Evolutionary conservation across 2,888 invertebrate genomes (phyloP).

Genomic region (Pyrrhia umbra): DNA sequence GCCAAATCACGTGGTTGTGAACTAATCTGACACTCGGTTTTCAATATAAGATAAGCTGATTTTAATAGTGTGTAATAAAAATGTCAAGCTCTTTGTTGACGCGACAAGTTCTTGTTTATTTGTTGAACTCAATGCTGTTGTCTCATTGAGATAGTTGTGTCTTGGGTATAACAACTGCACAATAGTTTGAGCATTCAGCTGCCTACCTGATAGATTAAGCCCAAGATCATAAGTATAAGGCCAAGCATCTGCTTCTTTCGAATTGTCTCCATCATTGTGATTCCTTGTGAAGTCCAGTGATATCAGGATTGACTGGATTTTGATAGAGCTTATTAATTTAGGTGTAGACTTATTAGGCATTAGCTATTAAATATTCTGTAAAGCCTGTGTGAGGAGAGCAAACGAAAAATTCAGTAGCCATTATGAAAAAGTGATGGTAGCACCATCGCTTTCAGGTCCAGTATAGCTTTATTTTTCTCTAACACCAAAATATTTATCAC

Average conservation of each 20-base stretch:
- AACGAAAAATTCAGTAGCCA: too few species aligned
- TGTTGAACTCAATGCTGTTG: not conserved
- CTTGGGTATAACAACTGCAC: not conserved
- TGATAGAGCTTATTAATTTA: too few species aligned
- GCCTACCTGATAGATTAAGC: conserved; percentile 4
- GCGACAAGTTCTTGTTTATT: conserved; percentile 34
- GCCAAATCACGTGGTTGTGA: conserved; percentile 72
- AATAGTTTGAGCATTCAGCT: conserved; percentile 30
- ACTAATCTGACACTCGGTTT: conserved; percentile 76
- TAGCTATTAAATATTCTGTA: too few species aligned
- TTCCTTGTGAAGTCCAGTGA: not conserved
- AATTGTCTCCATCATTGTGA: not conserved
- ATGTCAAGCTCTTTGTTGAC: conserved; percentile 37
- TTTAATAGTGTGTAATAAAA: conserved; percentile 61
- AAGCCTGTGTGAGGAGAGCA: too few species aligned
- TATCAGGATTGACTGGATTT: too few species aligned
- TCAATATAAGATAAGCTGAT: conserved; percentile 66
- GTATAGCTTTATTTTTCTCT: too few species aligned
- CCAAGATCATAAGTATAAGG: not conserved
- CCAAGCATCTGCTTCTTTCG: not conserved
- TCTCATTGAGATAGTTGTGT: conserved; percentile 5
- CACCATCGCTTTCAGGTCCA: too few species aligned
- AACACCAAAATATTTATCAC: too few species aligned
- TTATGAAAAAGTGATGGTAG: too few species aligned
- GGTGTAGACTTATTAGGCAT: too few species aligned